A percentile compares a stretch with the other conserved stretches of the same genome.
Conservation (phyloP, 2,888 invertebrate species). For the Celastrina argiolus region DNA sequence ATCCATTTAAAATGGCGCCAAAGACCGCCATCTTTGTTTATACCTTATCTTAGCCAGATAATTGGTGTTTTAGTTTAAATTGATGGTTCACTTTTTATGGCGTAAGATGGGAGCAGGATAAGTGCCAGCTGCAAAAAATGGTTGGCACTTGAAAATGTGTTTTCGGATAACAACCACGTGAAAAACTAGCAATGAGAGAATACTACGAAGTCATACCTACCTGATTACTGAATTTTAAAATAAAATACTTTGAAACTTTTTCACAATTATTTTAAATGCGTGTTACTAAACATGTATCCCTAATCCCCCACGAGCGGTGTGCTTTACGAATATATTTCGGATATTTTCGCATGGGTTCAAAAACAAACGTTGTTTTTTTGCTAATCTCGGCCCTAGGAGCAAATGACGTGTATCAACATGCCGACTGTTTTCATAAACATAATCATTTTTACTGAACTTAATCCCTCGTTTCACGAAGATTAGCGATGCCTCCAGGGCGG, state of each 20-base stretch:
- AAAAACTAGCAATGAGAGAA: background rate
- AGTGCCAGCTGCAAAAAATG: constrained; percentile 8
- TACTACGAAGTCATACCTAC: background rate
- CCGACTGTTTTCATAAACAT: constrained; percentile 34
- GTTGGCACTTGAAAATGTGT: background rate
- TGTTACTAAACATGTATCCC: background rate
- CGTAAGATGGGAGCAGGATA: constrained; percentile 52
- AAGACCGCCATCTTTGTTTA: constrained; percentile 44
- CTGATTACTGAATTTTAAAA: background rate
- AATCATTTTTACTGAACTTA: constrained; percentile 24
- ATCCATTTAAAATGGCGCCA: constrained; percentile 44
- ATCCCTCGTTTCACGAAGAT: constrained; percentile 37
- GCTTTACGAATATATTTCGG: background rate
- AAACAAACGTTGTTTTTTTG: constrained; percentile 15
- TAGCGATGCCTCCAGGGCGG: constrained; percentile 46
- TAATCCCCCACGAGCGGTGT: background rate
- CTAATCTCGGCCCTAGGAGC: background rate
- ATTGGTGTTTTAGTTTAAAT: constrained; percentile 59
- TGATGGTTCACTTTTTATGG: constrained; percentile 41
- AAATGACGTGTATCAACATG: constrained; percentile 19
- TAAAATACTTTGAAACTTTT: background rate
- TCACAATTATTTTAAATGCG: background rate
- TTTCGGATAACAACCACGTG: background rate
- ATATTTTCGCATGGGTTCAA: background rate
- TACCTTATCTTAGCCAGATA: constrained; percentile 50